Conservation (phyloP, 2,888 invertebrate species). For the Aromia moschata region DNA sequence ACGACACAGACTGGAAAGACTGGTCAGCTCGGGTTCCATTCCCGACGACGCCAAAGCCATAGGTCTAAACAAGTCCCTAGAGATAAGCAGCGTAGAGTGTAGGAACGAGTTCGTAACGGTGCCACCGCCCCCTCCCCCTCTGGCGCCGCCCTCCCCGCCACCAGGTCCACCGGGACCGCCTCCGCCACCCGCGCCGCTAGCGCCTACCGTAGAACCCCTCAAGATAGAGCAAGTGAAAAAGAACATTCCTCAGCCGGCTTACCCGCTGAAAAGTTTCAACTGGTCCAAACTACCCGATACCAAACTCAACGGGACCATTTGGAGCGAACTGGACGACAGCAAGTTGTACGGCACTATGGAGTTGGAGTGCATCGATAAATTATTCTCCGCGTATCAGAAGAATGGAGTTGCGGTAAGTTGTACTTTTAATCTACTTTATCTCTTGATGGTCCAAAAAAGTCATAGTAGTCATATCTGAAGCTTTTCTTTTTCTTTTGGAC, state of each 20-base stretch:
- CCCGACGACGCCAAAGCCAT: slow-evolving; percentile 92
- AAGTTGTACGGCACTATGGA: slow-evolving; percentile 93
- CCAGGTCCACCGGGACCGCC: slow-evolving; percentile 69
- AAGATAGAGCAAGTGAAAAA: slow-evolving; percentile 74
- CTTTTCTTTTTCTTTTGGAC: too few relatives aligned
- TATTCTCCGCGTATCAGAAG: slow-evolving; percentile 95
- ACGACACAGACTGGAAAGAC: slow-evolving; percentile 81
- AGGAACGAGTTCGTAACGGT: slow-evolving; percentile 52
- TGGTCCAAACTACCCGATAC: slow-evolving; percentile 95
- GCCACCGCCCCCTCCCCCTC: slow-evolving; percentile 59
- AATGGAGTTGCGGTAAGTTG: slow-evolving; percentile 80
- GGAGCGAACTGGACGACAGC: slow-evolving; percentile 93
- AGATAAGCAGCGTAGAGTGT: slow-evolving; percentile 43
- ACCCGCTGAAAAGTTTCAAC: slow-evolving; percentile 95
- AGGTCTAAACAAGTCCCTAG: slow-evolving; percentile 58
- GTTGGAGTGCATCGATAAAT: slow-evolving; percentile 88
- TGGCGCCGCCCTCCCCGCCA: slow-evolving; percentile 66
- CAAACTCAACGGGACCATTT: slow-evolving; percentile 92
- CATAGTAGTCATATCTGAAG: too few relatives aligned
- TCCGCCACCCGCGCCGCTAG: slow-evolving; percentile 69
- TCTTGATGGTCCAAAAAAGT: too few relatives aligned
- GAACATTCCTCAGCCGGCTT: slow-evolving; percentile 92
- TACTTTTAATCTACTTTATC: background rate
- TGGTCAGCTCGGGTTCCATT: slow-evolving; percentile 89
- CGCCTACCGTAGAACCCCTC: slow-evolving; percentile 68